phyloP scores from a whole-genome alignment of 2,888 invertebrate genomes.

The Acrocyrtus sp. region DNA sequence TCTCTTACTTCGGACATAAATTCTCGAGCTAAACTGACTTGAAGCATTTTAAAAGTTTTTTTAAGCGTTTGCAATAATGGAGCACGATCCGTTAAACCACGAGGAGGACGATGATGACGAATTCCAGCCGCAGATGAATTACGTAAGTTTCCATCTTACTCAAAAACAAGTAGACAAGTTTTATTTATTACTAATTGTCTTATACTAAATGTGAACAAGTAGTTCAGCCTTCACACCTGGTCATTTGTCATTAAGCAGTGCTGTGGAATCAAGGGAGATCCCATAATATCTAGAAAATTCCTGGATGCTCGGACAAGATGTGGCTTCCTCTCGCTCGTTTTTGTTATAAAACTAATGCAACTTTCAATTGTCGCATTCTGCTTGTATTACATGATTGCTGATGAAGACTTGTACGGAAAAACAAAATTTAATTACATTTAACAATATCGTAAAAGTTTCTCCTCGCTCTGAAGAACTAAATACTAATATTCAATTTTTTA shows the following conservation, averaged over 20 bases:
- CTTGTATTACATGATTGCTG: conserved; percentile 46
- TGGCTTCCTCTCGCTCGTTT: conserved; percentile 43
- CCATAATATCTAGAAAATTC: conserved; percentile 39
- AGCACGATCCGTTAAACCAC: conserved; percentile 38
- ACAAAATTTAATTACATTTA: too few species aligned
- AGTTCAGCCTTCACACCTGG: background rate
- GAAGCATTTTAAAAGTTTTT: too few species aligned
- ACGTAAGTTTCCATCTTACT: conserved; percentile 21
- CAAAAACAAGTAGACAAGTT: too few species aligned
- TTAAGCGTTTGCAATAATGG: conserved; percentile 26
- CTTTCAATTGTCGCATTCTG: conserved; percentile 31
- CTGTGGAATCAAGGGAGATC: conserved; percentile 43
- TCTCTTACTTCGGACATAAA: too few species aligned
- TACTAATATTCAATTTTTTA: background rate
- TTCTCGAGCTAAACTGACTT: too few species aligned
- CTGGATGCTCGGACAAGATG: conserved; percentile 39
- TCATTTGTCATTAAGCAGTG: conserved; percentile 23
- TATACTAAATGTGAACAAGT: background rate
- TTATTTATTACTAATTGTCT: background rate
- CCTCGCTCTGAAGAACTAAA: too few species aligned
- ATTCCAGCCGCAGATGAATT: conserved; percentile 47
- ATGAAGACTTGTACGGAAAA: conserved; percentile 52
- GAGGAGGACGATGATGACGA: conserved; percentile 43
- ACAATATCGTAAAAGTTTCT: too few species aligned
- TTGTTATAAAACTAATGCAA: conserved; percentile 44